These are phyloP conservation scores for Zaprionus nigranus DNA, from an alignment of 1,140 invertebrate species.

Conservation along the genomic window DNA sequence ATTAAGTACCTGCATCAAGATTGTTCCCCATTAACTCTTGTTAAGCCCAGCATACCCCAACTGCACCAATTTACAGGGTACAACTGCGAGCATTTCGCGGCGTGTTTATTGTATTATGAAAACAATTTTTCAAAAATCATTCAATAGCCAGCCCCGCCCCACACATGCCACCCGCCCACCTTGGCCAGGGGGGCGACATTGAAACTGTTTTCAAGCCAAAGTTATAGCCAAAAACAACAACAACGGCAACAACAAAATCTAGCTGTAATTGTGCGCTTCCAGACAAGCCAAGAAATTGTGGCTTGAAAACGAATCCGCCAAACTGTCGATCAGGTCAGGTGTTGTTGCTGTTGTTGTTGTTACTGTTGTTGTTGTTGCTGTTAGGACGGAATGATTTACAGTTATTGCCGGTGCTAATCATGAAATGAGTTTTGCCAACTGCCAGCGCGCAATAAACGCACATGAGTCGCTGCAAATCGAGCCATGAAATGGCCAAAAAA, in stretches of 20 bases:
- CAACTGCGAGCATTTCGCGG: not conserved
- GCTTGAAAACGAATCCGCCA: constrained; percentile 16
- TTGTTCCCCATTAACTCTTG: not conserved
- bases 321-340: constrained; percentile 22
- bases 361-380: constrained; percentile 15
- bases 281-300: constrained; percentile 28
- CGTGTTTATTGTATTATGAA: constrained; percentile 28
- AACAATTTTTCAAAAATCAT: constrained; percentile 40
- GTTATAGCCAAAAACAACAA: constrained; percentile 2
- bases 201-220: constrained; percentile 28
- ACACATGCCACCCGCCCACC: constrained; percentile 1
- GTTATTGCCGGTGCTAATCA: constrained; percentile 66
- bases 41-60: not conserved
- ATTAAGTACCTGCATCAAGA: not conserved
- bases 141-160: constrained; percentile 27
- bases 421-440: constrained; percentile 48
- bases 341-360: constrained; percentile 11
- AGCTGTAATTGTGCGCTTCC: constrained; percentile 45
- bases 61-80: not conserved
- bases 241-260: not conserved
- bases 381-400: constrained; percentile 45
- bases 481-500: constrained; percentile 47
- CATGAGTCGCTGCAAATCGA: constrained; percentile 67
- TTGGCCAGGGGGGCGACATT: constrained; percentile 28
- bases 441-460: constrained; percentile 30